phyloP scores from a whole-genome alignment of 2,113 vertebrate species.

The Chamaetylas fuelleborni region DNA sequence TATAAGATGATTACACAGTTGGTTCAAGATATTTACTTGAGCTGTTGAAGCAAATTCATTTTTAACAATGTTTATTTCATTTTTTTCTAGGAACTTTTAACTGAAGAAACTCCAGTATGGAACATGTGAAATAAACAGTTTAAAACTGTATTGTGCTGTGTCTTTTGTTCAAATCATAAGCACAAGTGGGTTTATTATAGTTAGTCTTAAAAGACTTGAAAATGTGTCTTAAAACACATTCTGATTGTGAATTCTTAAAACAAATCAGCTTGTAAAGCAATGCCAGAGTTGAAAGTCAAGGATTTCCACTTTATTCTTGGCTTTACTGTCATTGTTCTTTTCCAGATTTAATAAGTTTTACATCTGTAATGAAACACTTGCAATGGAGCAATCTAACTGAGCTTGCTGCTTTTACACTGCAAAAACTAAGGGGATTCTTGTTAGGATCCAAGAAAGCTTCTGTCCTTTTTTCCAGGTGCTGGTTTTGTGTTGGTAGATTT shows the following conservation, averaged over 20 bases:
- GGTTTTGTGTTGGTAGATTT: background rate
- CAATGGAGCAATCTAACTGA: background rate
- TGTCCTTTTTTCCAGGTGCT: background rate
- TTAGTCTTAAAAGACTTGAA: background rate
- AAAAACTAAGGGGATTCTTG: background rate
- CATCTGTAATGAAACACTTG: background rate
- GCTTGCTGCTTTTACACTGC: background rate
- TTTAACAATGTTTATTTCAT: background rate
- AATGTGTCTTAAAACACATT: background rate
- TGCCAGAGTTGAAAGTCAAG: background rate
- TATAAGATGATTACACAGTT: background rate
- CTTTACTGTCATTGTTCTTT: background rate
- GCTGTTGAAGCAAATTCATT: background rate
- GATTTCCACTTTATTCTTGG: background rate
- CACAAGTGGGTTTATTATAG: background rate
- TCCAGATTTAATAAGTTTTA: background rate
- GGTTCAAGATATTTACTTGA: background rate
- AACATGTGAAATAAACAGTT: constrained; percentile 76
- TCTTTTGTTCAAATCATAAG: background rate
- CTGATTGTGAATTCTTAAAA: background rate
- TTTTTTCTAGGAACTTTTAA: constrained; percentile 80
- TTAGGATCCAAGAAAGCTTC: background rate
- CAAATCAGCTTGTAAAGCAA: background rate
- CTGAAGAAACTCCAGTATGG: background rate
- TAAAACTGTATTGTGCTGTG: background rate